Percentiles rank a stretch among this genome's conserved stretches.
phyloP scores from a whole-genome alignment of 2,113 vertebrate species.

The Hipposideros armiger region DNA sequence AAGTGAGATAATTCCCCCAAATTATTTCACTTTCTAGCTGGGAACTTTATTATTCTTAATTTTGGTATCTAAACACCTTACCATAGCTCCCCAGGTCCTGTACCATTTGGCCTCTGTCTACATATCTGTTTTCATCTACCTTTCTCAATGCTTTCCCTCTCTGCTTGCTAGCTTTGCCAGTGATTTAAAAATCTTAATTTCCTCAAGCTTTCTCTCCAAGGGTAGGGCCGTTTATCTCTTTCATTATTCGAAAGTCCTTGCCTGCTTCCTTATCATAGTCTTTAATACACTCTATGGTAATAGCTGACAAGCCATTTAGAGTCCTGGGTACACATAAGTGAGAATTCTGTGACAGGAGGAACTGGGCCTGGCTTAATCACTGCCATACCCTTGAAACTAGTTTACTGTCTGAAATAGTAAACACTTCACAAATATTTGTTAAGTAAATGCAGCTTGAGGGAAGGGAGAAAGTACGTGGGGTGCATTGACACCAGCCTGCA shows the following conservation, averaged over 20 bases:
- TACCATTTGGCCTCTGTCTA: neutral
- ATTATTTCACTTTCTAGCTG: neutral
- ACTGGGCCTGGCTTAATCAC: neutral
- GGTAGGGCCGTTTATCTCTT: neutral
- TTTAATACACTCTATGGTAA: neutral
- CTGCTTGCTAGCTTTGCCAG: neutral
- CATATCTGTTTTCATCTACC: neutral
- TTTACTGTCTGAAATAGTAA: neutral
- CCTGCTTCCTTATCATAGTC: neutral
- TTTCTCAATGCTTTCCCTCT: neutral
- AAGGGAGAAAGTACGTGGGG: neutral
- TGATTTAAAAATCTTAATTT: neutral
- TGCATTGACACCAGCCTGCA: neutral
- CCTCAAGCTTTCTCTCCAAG: neutral
- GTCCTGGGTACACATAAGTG: neutral
- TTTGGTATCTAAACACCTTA: neutral
- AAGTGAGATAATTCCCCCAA: neutral
- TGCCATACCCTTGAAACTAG: neutral
- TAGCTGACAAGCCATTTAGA: neutral
- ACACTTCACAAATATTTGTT: neutral
- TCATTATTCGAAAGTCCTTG: neutral
- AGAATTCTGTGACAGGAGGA: constrained; percentile 3
- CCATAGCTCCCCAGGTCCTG: neutral
- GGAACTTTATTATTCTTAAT: neutral
- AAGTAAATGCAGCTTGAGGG: neutral